Conservation (phyloP, 2,888 invertebrate species). For the Spisula subtruncata region DNA sequence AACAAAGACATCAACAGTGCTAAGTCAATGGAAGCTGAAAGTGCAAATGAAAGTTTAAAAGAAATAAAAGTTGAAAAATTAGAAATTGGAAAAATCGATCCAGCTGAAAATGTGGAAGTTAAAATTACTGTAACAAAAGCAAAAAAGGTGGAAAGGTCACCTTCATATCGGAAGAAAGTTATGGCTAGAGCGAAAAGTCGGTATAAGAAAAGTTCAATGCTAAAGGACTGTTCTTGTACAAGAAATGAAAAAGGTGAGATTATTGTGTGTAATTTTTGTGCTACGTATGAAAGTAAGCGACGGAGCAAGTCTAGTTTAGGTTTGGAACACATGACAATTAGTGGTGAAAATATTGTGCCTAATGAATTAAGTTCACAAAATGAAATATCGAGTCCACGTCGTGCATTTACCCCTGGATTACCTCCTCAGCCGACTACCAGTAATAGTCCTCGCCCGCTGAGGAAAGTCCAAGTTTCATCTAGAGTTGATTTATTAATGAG, state of each 20-base stretch:
- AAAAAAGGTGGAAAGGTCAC: slow-evolving; percentile 62
- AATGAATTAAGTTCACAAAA: slow-evolving; percentile 55
- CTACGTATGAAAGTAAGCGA: slow-evolving; percentile 47
- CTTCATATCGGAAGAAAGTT: slow-evolving; percentile 67
- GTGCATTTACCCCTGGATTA: slow-evolving; percentile 66
- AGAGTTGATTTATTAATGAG: slow-evolving; percentile 78
- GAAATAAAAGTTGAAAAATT: not conserved
- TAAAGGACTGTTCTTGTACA: slow-evolving; percentile 65
- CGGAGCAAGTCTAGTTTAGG: slow-evolving; percentile 62
- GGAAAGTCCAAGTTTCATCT: slow-evolving; percentile 72
- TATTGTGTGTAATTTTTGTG: slow-evolving; percentile 57
- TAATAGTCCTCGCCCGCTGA: slow-evolving; percentile 61
- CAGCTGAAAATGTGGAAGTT: not conserved
- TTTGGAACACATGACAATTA: slow-evolving; percentile 46
- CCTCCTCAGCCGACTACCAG: slow-evolving; percentile 36
- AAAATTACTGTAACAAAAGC: slow-evolving; percentile 6
- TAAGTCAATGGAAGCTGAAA: not conserved
- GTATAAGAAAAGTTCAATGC: slow-evolving; percentile 65
- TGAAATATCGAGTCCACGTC: slow-evolving; percentile 62
- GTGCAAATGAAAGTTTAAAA: slow-evolving; percentile 1
- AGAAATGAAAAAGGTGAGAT: slow-evolving; percentile 61
- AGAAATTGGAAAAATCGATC: not conserved
- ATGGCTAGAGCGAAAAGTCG: slow-evolving; percentile 68
- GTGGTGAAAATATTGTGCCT: slow-evolving; percentile 34
- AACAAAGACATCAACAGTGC: not conserved